phyloP scores from a whole-genome alignment of 2,113 vertebrate species.

The Crotalus viridis region DNA sequence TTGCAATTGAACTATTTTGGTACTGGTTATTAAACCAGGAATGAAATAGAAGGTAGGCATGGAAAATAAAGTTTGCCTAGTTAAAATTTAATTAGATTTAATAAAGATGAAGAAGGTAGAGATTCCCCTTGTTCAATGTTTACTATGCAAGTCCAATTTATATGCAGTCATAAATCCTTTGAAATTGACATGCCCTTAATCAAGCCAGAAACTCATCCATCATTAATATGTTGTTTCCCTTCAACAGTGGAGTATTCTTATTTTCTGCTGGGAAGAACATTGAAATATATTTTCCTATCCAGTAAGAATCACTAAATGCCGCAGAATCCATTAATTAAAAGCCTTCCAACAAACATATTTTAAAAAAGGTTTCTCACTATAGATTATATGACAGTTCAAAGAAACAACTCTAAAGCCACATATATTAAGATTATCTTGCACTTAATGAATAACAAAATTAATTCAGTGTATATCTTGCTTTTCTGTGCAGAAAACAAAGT shows the following conservation, averaged over 20 bases:
- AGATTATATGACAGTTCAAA: background rate
- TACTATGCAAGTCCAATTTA: background rate
- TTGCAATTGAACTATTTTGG: conserved; percentile 32
- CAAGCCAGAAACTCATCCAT: conserved; percentile 14
- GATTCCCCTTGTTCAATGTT: background rate
- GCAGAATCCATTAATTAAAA: background rate
- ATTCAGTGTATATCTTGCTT: background rate
- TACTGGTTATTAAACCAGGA: conserved; percentile 9
- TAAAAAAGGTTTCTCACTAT: background rate
- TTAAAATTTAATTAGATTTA: background rate
- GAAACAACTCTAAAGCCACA: background rate
- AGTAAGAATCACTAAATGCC: background rate
- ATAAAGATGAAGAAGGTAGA: conserved; percentile 16
- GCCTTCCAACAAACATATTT: background rate
- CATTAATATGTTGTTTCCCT: conserved; percentile 1
- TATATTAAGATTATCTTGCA: background rate
- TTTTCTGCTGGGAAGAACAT: conserved; percentile 21
- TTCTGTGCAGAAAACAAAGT: background rate
- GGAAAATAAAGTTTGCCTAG: background rate
- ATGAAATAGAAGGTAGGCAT: conserved; percentile 28
- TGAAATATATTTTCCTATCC: background rate
- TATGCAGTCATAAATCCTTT: conserved; percentile 12
- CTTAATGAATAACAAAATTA: background rate
- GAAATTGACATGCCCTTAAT: conserved; percentile 23
- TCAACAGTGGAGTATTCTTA: background rate